Evolutionary conservation across 2,797 vertebrate genomes (phyloP).

Genomic region (Numenius phaeopus): DNA sequence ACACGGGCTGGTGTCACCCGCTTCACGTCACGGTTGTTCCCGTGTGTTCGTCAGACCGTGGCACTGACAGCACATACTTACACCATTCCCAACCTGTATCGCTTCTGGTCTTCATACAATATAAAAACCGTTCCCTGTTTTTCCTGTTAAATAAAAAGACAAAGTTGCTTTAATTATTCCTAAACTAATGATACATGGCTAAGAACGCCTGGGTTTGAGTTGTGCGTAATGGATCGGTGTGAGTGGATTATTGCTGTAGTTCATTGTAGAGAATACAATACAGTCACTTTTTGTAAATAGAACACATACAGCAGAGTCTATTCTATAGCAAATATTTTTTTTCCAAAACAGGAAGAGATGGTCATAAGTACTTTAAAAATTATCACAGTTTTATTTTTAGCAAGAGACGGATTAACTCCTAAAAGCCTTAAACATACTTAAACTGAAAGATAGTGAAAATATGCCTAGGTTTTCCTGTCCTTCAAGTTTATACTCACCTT

Average conservation of each 20-base stretch:
- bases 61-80: slow-evolving; percentile 77
- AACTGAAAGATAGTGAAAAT: neutral
- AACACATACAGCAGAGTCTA: neutral
- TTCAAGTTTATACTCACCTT: neutral
- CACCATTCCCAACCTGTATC: slow-evolving; percentile 88
- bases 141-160: slow-evolving; percentile 76
- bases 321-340: neutral
- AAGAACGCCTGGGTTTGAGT: neutral
- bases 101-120: slow-evolving; percentile 84
- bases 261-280: neutral
- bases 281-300: neutral
- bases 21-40: neutral
- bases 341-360: neutral
- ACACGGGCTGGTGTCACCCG: too few relatives aligned
- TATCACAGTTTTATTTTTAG: neutral
- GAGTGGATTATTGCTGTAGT: neutral
- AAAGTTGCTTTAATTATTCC: neutral
- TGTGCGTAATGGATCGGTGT: neutral
- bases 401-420: neutral
- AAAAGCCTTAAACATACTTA: neutral
- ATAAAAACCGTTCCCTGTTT: slow-evolving; percentile 88
- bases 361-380: neutral
- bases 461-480: neutral
- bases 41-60: neutral
- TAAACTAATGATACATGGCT: neutral